Percentiles rank a stretch among this genome's conserved stretches.
phyloP scores from a whole-genome alignment of 2,113 vertebrate species.

The Megalops atlanticus region DNA sequence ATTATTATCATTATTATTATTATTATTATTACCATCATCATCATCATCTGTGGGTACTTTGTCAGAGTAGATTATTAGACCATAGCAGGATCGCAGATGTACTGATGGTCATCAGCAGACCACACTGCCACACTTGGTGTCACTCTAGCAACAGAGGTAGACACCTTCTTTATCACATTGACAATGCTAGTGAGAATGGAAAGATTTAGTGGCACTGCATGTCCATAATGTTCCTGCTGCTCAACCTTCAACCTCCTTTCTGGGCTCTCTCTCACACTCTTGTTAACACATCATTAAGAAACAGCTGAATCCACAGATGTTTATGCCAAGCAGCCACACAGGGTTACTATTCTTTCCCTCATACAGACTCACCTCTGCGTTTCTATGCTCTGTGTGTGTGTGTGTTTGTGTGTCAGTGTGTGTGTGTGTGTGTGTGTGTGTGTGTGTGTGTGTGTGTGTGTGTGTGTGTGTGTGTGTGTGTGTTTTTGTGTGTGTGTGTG shows the following conservation, averaged over 20 bases:
- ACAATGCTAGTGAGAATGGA: no score
- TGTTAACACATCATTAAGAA: constrained; percentile 18
- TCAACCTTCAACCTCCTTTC: background rate
- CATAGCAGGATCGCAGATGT: no score
- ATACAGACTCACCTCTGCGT: background rate
- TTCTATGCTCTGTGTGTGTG: constrained; percentile 10
- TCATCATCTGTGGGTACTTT: no score
- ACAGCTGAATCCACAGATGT: constrained; percentile 21
- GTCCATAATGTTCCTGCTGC: background rate
- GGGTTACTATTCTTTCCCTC: constrained; percentile 1
- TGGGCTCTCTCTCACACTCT: background rate
- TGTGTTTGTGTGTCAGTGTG: background rate
- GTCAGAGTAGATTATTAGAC: no score
- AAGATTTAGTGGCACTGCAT: no score
- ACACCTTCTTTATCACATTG: no score
- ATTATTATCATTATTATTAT: no score
- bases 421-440: background rate
- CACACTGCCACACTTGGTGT: no score
- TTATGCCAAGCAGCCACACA: background rate
- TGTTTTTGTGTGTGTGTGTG: background rate
- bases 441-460: background rate
- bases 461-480: background rate
- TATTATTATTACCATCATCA: no score
- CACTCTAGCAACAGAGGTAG: no score
- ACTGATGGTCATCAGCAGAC: no score